phyloP scores from a whole-genome alignment of 1,140 invertebrate genomes.

The Cyrtorhinus lividipennis region DNA sequence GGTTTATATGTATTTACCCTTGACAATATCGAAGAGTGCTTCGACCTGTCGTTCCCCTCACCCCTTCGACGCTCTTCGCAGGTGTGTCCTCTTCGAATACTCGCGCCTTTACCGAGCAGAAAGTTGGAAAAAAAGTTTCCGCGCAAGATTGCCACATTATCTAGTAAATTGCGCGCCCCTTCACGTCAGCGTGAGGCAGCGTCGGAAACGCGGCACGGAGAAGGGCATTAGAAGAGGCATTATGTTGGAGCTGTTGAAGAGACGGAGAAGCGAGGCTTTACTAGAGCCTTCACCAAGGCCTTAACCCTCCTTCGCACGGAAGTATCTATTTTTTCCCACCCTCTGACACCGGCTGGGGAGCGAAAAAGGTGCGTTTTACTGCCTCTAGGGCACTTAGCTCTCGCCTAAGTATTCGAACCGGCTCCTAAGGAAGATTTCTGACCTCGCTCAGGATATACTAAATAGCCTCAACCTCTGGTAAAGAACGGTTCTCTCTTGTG shows the following conservation, averaged over 20 bases:
- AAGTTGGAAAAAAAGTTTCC: not conserved
- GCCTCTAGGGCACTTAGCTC: slow-evolving; percentile 8
- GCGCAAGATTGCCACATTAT: slow-evolving; percentile 1
- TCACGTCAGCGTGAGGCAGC: not conserved
- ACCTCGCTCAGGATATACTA: too few species aligned
- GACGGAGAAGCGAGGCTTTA: not conserved
- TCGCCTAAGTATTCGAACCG: not conserved
- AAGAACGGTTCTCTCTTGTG: too few species aligned
- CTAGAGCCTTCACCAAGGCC: too few species aligned
- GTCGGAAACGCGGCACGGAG: not conserved
- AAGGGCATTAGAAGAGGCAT: slow-evolving; percentile 11
- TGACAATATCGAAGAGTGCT: too few species aligned
- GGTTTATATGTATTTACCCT: too few species aligned
- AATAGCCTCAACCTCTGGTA: too few species aligned
- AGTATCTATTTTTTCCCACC: not conserved
- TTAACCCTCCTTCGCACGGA: not conserved
- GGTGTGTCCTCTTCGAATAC: not conserved
- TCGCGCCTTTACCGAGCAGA: too few species aligned
- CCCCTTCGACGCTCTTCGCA: too few species aligned
- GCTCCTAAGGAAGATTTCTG: not conserved
- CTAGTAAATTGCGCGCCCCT: not conserved
- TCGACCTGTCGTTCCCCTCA: too few species aligned
- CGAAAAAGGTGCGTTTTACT: slow-evolving; percentile 6
- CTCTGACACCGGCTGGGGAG: too few species aligned
- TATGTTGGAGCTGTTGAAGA: not conserved